Percentiles rank a stretch among this genome's conserved stretches.
Conservation (phyloP, 1,140 invertebrate genomes). For the Drosophila willistoni region DNA sequence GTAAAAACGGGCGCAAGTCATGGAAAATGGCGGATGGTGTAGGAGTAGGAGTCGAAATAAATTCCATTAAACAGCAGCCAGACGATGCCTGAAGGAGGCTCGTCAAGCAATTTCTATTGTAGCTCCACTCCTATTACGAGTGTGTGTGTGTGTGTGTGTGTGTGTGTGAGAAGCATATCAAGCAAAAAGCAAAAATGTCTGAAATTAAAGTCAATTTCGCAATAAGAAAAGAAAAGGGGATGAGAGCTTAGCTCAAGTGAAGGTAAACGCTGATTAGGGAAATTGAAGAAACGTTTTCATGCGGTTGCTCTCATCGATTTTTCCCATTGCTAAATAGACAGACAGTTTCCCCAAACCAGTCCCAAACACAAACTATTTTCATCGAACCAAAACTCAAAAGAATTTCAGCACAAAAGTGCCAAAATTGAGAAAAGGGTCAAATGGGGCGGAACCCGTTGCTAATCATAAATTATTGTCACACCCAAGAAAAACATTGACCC, state of each 20-base stretch:
- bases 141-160: slow-evolving; percentile 63
- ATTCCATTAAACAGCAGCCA: slow-evolving; percentile 66
- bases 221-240: not conserved
- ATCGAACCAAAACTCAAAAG: not conserved
- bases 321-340: not conserved
- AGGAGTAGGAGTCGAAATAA: slow-evolving; percentile 30
- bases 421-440: not conserved
- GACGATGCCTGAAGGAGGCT: slow-evolving; percentile 49
- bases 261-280: slow-evolving; percentile 1
- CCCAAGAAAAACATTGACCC: not conserved
- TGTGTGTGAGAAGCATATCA: slow-evolving; percentile 8
- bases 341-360: not conserved
- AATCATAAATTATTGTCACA: slow-evolving; percentile 2
- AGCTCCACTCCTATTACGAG: slow-evolving; percentile 38
- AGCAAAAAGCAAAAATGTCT: slow-evolving; percentile 24
- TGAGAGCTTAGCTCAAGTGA: not conserved
- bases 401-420: not conserved
- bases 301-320: not conserved
- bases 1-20: slow-evolving; percentile 58
- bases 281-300: slow-evolving; percentile 5
- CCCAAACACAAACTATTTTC: not conserved
- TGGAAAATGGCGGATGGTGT: slow-evolving; percentile 10
- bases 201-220: slow-evolving; percentile 18
- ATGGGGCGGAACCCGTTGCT: not conserved
- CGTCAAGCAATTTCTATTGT: slow-evolving; percentile 69